A percentile compares a stretch with the other conserved stretches of the same genome.
Evolutionary conservation across 2,888 invertebrate species (phyloP).

Genomic region (Drosophila mettleri): DNA sequence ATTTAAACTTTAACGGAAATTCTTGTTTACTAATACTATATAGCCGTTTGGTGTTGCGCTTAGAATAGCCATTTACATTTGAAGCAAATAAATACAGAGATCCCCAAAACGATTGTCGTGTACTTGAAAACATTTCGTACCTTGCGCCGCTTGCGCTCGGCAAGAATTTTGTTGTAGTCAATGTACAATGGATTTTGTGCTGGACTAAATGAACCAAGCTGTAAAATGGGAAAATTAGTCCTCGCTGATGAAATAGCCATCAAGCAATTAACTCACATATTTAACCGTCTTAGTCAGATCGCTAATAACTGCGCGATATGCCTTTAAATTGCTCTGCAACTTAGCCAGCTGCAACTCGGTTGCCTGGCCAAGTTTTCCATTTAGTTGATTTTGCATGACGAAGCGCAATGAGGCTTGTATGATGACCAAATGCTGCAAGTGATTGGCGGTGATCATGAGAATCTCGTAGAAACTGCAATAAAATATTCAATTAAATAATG

Average conservation of each 20-base stretch:
- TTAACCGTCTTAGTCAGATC: constrained; percentile 78
- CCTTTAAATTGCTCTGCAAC: constrained; percentile 63
- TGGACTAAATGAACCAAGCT: constrained; percentile 83
- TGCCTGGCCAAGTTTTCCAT: constrained; percentile 67
- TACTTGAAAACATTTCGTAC: constrained; percentile 80
- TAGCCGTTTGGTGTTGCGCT: background rate
- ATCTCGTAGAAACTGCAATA: constrained; percentile 83
- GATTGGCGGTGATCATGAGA: constrained; percentile 83
- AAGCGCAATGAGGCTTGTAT: constrained; percentile 80
- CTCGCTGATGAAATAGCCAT: background rate
- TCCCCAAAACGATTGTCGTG: constrained; percentile 79
- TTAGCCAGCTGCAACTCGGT: constrained; percentile 48
- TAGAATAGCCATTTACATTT: constrained; percentile 78
- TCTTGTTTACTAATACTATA: constrained; percentile 28
- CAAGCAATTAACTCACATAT: constrained; percentile 74
- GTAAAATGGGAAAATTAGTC: background rate
- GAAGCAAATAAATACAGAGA: constrained; percentile 81
- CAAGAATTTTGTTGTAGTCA: constrained; percentile 80
- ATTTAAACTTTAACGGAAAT: constrained; percentile 32
- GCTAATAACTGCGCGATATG: constrained; percentile 71
- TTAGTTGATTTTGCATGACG: constrained; percentile 61
- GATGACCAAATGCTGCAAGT: constrained; percentile 82
- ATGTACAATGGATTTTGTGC: constrained; percentile 79
- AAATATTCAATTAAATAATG: background rate
- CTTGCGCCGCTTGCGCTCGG: constrained; percentile 76